A percentile compares a stretch with the other conserved stretches of the same genome.
Conservation (phyloP, 2,888 invertebrate species). For the Xylota segnis region DNA sequence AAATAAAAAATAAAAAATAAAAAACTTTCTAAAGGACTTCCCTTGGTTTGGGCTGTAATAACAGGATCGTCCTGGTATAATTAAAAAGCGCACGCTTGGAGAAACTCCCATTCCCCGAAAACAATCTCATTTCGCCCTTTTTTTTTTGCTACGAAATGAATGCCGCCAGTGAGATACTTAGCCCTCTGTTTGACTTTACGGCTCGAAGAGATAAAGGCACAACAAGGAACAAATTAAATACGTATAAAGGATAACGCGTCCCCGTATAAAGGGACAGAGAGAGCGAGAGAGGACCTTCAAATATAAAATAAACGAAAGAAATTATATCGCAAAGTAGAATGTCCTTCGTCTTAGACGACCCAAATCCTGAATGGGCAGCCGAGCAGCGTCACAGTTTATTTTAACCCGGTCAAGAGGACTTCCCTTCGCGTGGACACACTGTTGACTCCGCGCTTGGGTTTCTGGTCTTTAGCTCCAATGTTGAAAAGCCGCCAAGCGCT, state of each 20-base stretch:
- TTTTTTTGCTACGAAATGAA: slow-evolving; percentile 44
- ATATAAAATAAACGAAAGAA: slow-evolving; percentile 58
- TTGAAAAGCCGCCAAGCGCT: slow-evolving; percentile 31
- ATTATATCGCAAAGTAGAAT: slow-evolving; percentile 26
- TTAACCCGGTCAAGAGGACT: slow-evolving; percentile 59
- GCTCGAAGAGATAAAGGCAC: slow-evolving; percentile 50
- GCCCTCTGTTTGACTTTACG: slow-evolving; percentile 61
- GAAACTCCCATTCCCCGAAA: slow-evolving; percentile 32
- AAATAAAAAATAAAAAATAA: slow-evolving; percentile 5
- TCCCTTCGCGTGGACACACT: slow-evolving; percentile 15
- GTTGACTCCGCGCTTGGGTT: slow-evolving; percentile 7
- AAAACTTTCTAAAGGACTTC: not conserved
- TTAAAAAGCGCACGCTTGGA: slow-evolving; percentile 68
- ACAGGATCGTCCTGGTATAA: slow-evolving; percentile 37
- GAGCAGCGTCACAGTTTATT: slow-evolving; percentile 43
- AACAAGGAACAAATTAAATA: slow-evolving; percentile 55
- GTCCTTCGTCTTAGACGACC: slow-evolving; percentile 55
- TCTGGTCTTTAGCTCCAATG: slow-evolving; percentile 48
- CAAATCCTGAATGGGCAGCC: slow-evolving; percentile 55
- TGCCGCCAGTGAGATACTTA: slow-evolving; percentile 39
- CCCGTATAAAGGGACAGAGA: too few relatives aligned
- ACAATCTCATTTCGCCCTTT: slow-evolving; percentile 40
- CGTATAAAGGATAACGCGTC: slow-evolving; percentile 52
- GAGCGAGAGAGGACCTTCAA: slow-evolving; percentile 30
- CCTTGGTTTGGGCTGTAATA: slow-evolving; percentile 37